Percentiles rank a stretch among this genome's conserved stretches.
Conservation (phyloP, 2,113 vertebrate species). For the Lucifuga dentata region DNA sequence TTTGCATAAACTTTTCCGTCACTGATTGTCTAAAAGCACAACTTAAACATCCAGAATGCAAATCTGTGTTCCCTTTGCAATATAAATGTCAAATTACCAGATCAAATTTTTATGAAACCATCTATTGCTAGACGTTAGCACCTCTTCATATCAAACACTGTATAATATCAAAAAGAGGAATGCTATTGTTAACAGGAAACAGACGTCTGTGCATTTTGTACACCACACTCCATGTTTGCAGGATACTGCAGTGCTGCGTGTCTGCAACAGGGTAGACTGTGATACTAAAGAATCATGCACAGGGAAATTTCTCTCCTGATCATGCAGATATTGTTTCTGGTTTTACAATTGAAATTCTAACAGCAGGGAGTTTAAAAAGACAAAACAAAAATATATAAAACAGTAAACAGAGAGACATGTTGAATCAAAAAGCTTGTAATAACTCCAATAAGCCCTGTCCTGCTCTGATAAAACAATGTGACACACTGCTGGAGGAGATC, state of each 20-base stretch:
- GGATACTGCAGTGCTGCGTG: neutral
- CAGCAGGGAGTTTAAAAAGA: conserved; percentile 41
- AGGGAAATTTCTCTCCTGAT: conserved; percentile 41
- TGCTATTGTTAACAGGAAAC: neutral
- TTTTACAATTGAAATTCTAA: conserved; percentile 32
- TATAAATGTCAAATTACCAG: conserved; percentile 5
- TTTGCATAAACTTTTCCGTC: conserved; percentile 63
- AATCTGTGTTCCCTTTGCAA: conserved; percentile 21
- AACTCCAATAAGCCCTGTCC: conserved; percentile 74
- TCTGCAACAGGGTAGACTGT: conserved; percentile 34
- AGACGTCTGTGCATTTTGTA: conserved; percentile 11
- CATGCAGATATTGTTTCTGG: conserved; percentile 57
- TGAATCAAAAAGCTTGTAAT: conserved; percentile 61
- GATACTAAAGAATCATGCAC: conserved; percentile 52
- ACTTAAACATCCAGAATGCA: conserved; percentile 31
- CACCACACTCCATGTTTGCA: conserved; percentile 12
- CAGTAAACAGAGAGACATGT: conserved; percentile 44
- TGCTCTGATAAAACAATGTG: conserved; percentile 58
- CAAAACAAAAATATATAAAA: conserved; percentile 56
- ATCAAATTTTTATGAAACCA: neutral
- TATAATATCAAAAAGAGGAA: conserved; percentile 23
- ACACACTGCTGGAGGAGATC: conserved; percentile 48
- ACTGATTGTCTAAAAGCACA: conserved; percentile 64
- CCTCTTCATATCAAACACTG: conserved; percentile 25
- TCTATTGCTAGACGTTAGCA: neutral